Base-by-base conservation (phyloP, 2,113 vertebrate species). In the Cryptomyrus ogoouensis region DNA sequence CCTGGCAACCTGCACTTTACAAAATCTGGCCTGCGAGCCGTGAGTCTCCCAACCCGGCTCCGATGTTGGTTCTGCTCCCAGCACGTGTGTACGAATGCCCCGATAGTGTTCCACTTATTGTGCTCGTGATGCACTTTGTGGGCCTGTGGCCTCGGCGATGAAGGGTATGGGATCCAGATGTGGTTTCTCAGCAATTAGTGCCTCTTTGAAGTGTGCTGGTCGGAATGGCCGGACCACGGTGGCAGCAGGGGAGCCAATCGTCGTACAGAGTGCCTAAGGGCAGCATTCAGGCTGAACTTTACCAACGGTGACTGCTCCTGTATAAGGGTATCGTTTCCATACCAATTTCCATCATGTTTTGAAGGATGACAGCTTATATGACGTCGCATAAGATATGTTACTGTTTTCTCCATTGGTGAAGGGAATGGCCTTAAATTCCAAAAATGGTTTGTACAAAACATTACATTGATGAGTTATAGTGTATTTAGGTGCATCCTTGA, bases 161-260 rank as follows among this genome's bases (percentile, higher is more conserved):
- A 17, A 27, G 53, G 53, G 19, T 13, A 90, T 91, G 17, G 90
- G 52, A 80, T 89, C 91, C 91, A 92, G 88, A 90, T 93, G 91
- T 90, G 87, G 8, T 31, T 87, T 83, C 80, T 35, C 56, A 62
- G 66, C 35, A 80, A 90, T 91, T 90, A 90, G 88, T 24, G 31
- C 47, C 83, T 42, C 58, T 58, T 42, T 86, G 24, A 31, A 66
- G 83, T 58, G 31, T 35, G 58, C 35, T 44, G 42, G 19, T 84
- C 2, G 85, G 85, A 53, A 53, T 52, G 85, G 49, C 21, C 13
- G 47, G 47, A 35, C 4, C 17, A 39, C 0, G 47, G 24, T 27
- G 46, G 21, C 24, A 44, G 19, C 21, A 24, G 83, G 42, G 39
- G 7, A 44, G 39, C 24, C 44, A 44, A 3, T 5, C 2, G n/a